Evolutionary conservation across 2,888 invertebrate species (phyloP), one percentile per base, ranked within the genome.

Genomic region (Thera obeliscata): DNA sequence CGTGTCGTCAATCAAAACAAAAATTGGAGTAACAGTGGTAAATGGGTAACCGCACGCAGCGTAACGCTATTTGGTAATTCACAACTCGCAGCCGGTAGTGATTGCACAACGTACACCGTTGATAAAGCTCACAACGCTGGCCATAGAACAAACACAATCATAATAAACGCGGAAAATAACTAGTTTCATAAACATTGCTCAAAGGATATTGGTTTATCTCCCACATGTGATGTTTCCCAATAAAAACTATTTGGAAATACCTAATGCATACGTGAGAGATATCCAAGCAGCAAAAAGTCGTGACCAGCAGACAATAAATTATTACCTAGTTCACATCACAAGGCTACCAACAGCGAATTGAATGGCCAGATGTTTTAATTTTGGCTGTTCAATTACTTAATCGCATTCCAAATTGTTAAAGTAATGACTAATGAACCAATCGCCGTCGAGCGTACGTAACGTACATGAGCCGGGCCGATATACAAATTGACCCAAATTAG

Each of bases 401-500:
- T 70, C 66, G 12, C 58, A 62, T 63, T 61, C 61, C 54, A 61
- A 66, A 69, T 69, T 50, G 65, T 60, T 60, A 64, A 65, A 55
- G 61, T 46, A 61, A 50, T 57, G 56, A 55, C 59, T 46, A 61
- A 50, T 57, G 56, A 61, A 58, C 68, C 68, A 69, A 74, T 75
- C 61, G 64, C 67, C 66, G 71, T 74, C 67, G 64, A 75, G 43
- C 43, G 43, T 46, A 46, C 9, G 6, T 38, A 38, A 60, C 68
- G 69, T 71, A 74, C 71, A 77, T 69, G 71, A 72, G 72, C 69
- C 70, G 71, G 73, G 74, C 74, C 77, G 67, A 71, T 75, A 79
- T 76, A 82, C 74, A 81, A 85, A 81, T 83, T 82, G 81, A 78
- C 71, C 78, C 74, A 80, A 86, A 87, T 87, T 81, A 83, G 78